Base-by-base conservation (phyloP, 2,113 vertebrate genomes). In the Tetrax tetrax region DNA sequence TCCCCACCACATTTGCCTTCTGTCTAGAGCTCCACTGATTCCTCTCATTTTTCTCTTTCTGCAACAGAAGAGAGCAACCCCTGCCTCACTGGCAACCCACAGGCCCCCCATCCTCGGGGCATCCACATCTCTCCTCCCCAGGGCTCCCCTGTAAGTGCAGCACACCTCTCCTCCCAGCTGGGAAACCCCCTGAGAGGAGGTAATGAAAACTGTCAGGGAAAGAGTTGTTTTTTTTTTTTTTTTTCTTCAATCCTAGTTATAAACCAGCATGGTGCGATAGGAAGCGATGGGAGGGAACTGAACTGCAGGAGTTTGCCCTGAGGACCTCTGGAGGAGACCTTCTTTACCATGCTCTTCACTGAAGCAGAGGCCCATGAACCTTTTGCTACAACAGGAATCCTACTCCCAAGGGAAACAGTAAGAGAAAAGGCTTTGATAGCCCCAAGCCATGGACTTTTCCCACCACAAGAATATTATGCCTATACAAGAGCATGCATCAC, bases 1-100 rank as follows among this genome's bases (percentile, higher is more conserved):
- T 48, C 23, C 47, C 35, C 17, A 35, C 22, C 61, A 70, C n/a
- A 12, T 57, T 33, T 71, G 57, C 4, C 10, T 83, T 53, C 4
- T 31, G 31, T 17, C 38, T 48, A 25, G 29, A 68, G 35, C 29
- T 71, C 22, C 23, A 16, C 14, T 2, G 7, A n/a, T 69, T 72
- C 57, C 20, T 76, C 57, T 41, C 8, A 3, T 29, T 68, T 59
- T 69, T 38, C 76, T 18, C 3, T 48, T 61, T 87, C 72, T 74
- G 35, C 38, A 43, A 33, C 12, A 37, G 33, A 71, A 80, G 7
- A 54, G 4, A 9, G 12, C 43, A 93, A 22, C 2, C 29, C 17
- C 29, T 33, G 17, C 10, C 29, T 29, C 2, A 1, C 0, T 8
- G 33, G 57, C 27, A 68, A 31, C 14, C 33, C 0, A 0, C 22